These are phyloP conservation scores for Hydrolagus affinis DNA, from an alignment of 2,113 vertebrate genomes.

Conservation along the genomic window DNA sequence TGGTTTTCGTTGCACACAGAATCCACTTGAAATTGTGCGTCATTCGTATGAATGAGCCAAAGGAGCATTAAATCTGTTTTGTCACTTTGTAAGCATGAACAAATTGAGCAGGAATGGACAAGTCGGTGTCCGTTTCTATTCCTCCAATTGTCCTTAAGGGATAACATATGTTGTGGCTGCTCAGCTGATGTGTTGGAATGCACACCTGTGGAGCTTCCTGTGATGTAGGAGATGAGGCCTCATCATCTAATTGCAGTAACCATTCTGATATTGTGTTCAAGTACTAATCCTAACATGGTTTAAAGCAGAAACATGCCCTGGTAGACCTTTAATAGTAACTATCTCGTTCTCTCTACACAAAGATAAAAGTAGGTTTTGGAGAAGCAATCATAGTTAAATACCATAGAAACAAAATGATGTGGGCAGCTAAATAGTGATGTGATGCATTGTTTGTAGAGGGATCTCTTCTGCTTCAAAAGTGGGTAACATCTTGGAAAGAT, in stretches of 20 bases:
- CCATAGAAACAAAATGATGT: too few relatives aligned
- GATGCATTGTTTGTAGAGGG: too few relatives aligned
- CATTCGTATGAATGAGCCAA: not conserved
- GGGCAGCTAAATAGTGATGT: too few relatives aligned
- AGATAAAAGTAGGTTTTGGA: too few relatives aligned
- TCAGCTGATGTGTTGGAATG: not conserved
- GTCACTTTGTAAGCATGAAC: slow-evolving; percentile 2
- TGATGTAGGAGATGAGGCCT: not conserved
- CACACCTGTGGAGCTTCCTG: not conserved
- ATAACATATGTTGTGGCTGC: slow-evolving; percentile 5
- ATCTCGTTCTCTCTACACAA: too few relatives aligned
- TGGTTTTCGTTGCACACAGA: not conserved
- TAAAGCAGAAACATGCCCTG: too few relatives aligned
- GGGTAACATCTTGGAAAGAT: too few relatives aligned
- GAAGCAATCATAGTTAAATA: too few relatives aligned
- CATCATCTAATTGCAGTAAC: not conserved
- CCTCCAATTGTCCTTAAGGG: not conserved
- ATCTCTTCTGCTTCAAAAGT: too few relatives aligned
- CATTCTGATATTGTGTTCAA: too few relatives aligned
- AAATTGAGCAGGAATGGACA: not conserved
- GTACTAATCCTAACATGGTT: too few relatives aligned
- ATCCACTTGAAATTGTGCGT: not conserved
- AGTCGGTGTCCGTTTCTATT: slow-evolving; percentile 5
- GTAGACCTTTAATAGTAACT: too few relatives aligned
- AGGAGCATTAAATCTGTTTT: slow-evolving; percentile 7